These are phyloP conservation scores for Conistra vaccinii DNA, from an alignment of 2,888 invertebrate genomes.

Conservation along the genomic window DNA sequence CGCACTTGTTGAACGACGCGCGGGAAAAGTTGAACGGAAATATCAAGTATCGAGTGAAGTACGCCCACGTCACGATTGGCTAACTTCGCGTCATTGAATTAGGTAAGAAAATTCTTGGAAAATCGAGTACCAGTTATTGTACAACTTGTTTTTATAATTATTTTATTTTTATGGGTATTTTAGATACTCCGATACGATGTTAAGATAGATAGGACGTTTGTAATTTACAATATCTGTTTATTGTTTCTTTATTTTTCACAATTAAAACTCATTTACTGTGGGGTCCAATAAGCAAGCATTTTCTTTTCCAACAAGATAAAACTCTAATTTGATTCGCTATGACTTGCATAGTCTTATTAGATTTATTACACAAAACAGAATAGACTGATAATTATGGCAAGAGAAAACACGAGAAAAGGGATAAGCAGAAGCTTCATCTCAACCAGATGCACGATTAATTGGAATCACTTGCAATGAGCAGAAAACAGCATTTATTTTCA, in stretches of 20 bases:
- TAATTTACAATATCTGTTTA: not conserved
- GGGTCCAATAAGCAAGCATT: not conserved
- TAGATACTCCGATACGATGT: not conserved
- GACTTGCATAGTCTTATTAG: not conserved
- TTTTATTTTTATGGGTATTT: not conserved
- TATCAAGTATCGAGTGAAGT: conserved; percentile 68
- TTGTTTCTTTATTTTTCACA: too few relatives aligned
- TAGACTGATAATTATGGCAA: too few relatives aligned
- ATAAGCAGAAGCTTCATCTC: not conserved
- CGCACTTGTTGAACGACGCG: conserved; percentile 78
- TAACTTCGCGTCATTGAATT: conserved; percentile 53
- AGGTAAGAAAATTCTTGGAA: conserved; percentile 33
- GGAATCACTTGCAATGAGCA: not conserved
- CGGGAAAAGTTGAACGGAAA: conserved; percentile 83
- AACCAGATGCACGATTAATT: not conserved
- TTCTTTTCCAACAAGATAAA: not conserved
- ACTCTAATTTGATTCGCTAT: not conserved
- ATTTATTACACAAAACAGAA: not conserved
- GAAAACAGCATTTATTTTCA: not conserved
- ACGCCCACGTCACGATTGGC: conserved; percentile 35
- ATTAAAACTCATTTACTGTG: too few relatives aligned
- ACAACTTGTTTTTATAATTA: not conserved
- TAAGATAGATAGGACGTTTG: too few relatives aligned
- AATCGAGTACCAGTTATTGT: not conserved
- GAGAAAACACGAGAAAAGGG: not conserved